Conservation (phyloP, 92 coral and sea anemone species). For the Epizoanthus stellaris region DNA sequence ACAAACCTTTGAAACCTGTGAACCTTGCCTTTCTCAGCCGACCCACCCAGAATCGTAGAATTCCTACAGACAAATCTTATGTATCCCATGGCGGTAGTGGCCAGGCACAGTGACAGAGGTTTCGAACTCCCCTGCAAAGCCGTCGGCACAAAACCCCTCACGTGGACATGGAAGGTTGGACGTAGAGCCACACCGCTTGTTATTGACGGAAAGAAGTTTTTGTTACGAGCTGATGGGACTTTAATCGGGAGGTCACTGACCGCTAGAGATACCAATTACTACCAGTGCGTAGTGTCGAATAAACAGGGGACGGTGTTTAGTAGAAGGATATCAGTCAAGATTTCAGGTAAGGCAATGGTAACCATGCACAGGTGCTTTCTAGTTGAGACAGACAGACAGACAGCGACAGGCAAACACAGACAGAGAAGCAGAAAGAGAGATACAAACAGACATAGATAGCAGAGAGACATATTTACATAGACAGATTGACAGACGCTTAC, state of each 20-base stretch:
- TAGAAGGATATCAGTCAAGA: background rate
- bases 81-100: constrained; percentile 2
- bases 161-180: constrained; percentile 7
- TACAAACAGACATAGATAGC: background rate
- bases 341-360: constrained; percentile 3
- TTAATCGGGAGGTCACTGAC: constrained; percentile 10
- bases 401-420: background rate
- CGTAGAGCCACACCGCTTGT: background rate
- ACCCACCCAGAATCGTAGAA: constrained; percentile 16
- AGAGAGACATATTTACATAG: no score
- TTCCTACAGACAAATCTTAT: background rate
- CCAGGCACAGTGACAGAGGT: background rate
- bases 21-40: background rate
- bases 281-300: constrained; percentile 31
- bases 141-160: constrained; percentile 13
- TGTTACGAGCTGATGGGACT: background rate
- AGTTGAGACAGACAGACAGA: background rate
- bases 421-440: background rate
- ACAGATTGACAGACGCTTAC: no score
- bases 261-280: background rate
- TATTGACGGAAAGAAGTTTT: constrained; percentile 12
- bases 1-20: no score
- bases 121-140: constrained; percentile 40
- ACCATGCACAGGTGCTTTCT: background rate
- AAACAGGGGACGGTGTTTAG: constrained; percentile 27